Percentiles rank a stretch among this genome's conserved stretches.
Conservation (phyloP, 2,113 vertebrate genomes). For the Vidua macroura region DNA sequence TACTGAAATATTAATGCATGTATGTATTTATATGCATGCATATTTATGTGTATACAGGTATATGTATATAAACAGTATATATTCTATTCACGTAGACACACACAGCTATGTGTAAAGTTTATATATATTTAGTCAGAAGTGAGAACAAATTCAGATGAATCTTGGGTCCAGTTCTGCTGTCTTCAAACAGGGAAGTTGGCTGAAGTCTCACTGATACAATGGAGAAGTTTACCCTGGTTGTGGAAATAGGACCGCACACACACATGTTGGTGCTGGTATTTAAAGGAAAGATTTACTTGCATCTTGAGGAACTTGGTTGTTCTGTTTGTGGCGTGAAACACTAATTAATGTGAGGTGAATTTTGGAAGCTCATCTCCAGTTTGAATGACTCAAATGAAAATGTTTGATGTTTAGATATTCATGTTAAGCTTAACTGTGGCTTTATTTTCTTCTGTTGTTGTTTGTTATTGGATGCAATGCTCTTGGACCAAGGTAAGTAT, state of each 20-base stretch:
- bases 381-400: background rate
- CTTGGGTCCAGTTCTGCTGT: background rate
- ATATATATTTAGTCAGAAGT: background rate
- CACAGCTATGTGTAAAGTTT: background rate
- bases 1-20: background rate
- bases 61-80: background rate
- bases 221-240: background rate
- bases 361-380: background rate
- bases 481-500: background rate
- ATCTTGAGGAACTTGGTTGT: background rate
- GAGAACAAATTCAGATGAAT: background rate
- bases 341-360: background rate
- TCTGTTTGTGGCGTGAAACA: background rate
- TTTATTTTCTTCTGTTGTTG: background rate
- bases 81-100: background rate
- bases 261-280: background rate
- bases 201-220: background rate
- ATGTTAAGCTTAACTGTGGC: background rate
- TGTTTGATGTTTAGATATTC: background rate
- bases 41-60: background rate
- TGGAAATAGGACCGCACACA: background rate
- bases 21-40: background rate
- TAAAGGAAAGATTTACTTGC: background rate
- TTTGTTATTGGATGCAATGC: background rate
- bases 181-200: background rate